Base-by-base conservation (phyloP, 2,113 vertebrate species). In the Melanerpes formicivorus region DNA sequence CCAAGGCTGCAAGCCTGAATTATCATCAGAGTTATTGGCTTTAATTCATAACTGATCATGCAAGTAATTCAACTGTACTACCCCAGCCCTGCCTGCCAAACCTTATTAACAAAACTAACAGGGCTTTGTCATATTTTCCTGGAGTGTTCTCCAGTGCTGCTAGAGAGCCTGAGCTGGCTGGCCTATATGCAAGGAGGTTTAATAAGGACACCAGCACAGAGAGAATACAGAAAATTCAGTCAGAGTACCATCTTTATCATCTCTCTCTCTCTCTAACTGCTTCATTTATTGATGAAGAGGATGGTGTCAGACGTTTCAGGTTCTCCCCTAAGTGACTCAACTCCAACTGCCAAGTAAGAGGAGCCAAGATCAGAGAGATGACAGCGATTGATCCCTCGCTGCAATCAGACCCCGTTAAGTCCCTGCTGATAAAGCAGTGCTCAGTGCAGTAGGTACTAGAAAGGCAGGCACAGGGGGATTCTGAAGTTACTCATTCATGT, bases 251-350 rank as follows among this genome's bases (percentile, higher is more conserved):
- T 66, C 79, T 73, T 15, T 54, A 80, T 86, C 65, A 34, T 74
- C 42, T 83, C 79, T 80, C 64, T 40, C 40, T 11, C 40, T 40
- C 40, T 40, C 40, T 65, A 93, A 72, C 60, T 3, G 2, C 84
- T 80, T 95, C 76, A 93, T 93, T 92, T 89, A 94, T 90, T 89
- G 80, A 94, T 92, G 82, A 95, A 90, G 85, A 78, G 48, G 44
- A 44, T 0, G 3, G 50, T 78, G 76, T 88, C 70, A 79, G 69
- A 19, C 0, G 16, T 86, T 89, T 69, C 75, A 86, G 58, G 10
- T 69, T 95, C 82, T 70, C 58, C 75, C 63, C 56, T 63, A 55
- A 90, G 90, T 72, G 73, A 87, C 88, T 78, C n/a, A 83, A 32
- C 64, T 81, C 48, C 56, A 58, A 79, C 50, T 44, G 54, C 7